A percentile compares a stretch with the other conserved stretches of the same genome.
Evolutionary conservation across 2,888 invertebrate species (phyloP).

Genomic region (Drepanosiphum platanoidis): DNA sequence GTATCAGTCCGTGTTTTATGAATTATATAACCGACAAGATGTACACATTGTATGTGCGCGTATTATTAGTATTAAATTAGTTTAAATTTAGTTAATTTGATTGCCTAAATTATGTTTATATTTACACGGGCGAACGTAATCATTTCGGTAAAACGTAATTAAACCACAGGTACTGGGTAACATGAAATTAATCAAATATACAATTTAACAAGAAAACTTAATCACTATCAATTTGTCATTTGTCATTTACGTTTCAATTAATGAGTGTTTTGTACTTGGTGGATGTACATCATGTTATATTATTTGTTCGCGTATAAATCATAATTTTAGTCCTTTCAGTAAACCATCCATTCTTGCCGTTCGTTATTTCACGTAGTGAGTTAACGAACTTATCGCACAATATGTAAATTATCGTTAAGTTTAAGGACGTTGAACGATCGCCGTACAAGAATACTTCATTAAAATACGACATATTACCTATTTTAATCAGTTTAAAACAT

Average conservation of each 20-base stretch:
- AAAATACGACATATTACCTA: neutral
- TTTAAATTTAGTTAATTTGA: neutral
- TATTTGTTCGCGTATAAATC: too few species aligned
- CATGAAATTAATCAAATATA: conserved; percentile 1
- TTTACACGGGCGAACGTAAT: neutral
- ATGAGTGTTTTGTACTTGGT: neutral
- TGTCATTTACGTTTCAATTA: neutral
- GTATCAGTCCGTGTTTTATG: neutral
- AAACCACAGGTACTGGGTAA: neutral
- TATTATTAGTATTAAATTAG: neutral
- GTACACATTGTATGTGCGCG: too few species aligned
- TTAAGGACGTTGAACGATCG: too few species aligned
- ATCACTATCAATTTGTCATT: neutral
- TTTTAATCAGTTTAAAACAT: neutral
- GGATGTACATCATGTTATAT: neutral
- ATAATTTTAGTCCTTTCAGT: neutral
- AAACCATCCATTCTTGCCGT: too few species aligned
- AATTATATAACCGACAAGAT: neutral
- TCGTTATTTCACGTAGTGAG: too few species aligned
- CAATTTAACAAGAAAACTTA: neutral
- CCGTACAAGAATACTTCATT: neutral
- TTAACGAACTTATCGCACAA: neutral
- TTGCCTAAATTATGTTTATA: neutral
- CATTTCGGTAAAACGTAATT: neutral
- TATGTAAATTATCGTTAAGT: neutral